phyloP scores from a whole-genome alignment of 2,888 invertebrate species.

The Pinctada fucata region DNA sequence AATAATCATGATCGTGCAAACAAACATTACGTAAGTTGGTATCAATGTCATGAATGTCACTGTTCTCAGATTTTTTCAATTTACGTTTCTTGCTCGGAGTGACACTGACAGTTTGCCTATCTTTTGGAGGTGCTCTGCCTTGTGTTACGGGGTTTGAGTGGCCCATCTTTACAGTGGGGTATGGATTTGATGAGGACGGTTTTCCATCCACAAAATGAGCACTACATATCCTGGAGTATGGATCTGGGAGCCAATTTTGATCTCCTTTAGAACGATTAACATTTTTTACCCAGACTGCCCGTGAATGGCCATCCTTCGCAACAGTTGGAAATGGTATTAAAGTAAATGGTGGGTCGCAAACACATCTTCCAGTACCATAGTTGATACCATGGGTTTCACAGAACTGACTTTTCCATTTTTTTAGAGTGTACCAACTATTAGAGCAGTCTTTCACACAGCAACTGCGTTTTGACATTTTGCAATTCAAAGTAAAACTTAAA shows the following conservation, averaged over 20 bases:
- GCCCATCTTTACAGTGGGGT: conserved; percentile 22
- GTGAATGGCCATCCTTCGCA: background rate
- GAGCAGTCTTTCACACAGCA: conserved; percentile 19
- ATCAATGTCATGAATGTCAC: background rate
- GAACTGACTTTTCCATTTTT: conserved; percentile 8
- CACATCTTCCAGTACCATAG: conserved; percentile 9
- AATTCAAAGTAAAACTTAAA: too few relatives aligned
- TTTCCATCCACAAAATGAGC: conserved; percentile 13
- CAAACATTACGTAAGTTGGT: background rate
- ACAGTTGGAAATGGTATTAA: conserved; percentile 9
- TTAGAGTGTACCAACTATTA: background rate
- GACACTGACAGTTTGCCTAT: background rate
- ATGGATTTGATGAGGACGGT: conserved; percentile 1
- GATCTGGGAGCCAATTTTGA: conserved; percentile 12
- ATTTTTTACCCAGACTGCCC: conserved; percentile 16
- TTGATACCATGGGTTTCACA: background rate
- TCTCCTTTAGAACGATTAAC: conserved; percentile 3
- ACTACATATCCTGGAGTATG: conserved; percentile 9
- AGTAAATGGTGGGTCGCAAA: conserved; percentile 17
- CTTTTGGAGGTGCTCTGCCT: conserved; percentile 19
- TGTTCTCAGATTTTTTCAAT: background rate
- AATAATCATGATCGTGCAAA: conserved; percentile 18
- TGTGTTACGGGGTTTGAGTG: conserved; percentile 4
- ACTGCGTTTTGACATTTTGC: conserved; percentile 14
- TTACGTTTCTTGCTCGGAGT: conserved; percentile 2